Evolutionary conservation across 2,888 invertebrate species (phyloP), one percentile per base, ranked within the genome.

Genomic region (Caenorhabditis imperialis): DNA sequence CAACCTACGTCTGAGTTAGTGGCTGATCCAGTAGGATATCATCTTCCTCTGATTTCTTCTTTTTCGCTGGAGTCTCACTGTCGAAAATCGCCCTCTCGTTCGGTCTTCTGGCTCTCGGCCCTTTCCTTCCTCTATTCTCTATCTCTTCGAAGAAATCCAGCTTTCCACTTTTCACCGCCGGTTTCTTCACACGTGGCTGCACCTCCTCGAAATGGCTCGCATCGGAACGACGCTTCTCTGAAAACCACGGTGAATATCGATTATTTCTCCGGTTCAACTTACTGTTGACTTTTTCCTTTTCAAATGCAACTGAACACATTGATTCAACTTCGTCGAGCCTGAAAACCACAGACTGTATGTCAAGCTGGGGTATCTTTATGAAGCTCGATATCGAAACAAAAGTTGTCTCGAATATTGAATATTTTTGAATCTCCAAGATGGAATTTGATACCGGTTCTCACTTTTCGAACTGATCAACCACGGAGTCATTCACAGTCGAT

Each of bases 1-100:
- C n/a, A n/a, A n/a, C n/a, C n/a, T n/a, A n/a, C n/a, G n/a, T n/a
- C n/a, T n/a, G n/a, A n/a, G n/a, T n/a, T n/a, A n/a, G n/a, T n/a
- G n/a, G n/a, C n/a, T n/a, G n/a, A n/a, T n/a, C n/a, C n/a, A n/a
- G n/a, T n/a, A n/a, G n/a, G n/a, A n/a, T n/a, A n/a, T n/a, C n/a
- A n/a, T n/a, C n/a, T n/a, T n/a, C n/a, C n/a, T 6, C 30, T 6
- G 40, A 18, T 23, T 67, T 67, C 25, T 3, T 57, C 33, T 51
- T 67, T 37, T 67, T 67, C 6, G 67, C 50, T 1, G 67, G 67
- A n/a, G 42, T 57, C n/a, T 67, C 67, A 1, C 45, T 48, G 3
- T 50, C 51, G 22, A 67, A 44, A 20, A 18, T 7, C 16, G 10
- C 12, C 5, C 27, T 33, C 18, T 50, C 44, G 16, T 23, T 22